A percentile compares a stretch with the other conserved stretches of the same genome.
These are phyloP conservation scores for Hoplodrina blanda DNA, from an alignment of 2,888 invertebrate species.

Conservation along the genomic window DNA sequence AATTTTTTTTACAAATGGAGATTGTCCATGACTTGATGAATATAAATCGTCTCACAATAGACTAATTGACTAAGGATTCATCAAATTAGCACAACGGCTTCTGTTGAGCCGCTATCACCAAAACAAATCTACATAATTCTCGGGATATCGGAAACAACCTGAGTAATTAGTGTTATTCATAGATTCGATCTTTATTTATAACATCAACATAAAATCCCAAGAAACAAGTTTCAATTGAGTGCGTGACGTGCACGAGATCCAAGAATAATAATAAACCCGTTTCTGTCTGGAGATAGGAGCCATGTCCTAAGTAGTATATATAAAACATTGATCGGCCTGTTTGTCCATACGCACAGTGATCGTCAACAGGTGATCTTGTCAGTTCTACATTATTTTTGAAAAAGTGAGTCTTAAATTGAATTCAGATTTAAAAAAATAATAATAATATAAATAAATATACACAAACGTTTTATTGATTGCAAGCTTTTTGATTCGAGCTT, in stretches of 20 bases:
- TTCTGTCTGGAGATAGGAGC: constrained; percentile 41
- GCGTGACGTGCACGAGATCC: constrained; percentile 49
- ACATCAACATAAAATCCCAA: constrained; percentile 20
- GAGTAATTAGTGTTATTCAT: constrained; percentile 17
- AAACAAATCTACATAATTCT: constrained; percentile 11
- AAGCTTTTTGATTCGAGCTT: background rate
- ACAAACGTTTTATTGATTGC: background rate
- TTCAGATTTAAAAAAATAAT: constrained; percentile 1
- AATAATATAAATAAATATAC: constrained; percentile 3
- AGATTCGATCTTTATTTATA: constrained; percentile 10
- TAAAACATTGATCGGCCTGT: constrained; percentile 26
- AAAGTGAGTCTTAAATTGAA: constrained; percentile 33
- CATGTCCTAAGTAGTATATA: constrained; percentile 62
- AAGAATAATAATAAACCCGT: constrained; percentile 57
- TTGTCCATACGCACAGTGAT: constrained; percentile 40
- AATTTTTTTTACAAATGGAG: too few relatives aligned
- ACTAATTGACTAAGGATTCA: background rate
- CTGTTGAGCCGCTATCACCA: background rate
- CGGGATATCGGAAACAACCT: constrained; percentile 3
- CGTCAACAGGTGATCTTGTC: constrained; percentile 36
- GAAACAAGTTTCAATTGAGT: constrained; percentile 11
- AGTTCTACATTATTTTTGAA: background rate
- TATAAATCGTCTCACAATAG: background rate
- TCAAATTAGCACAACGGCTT: background rate
- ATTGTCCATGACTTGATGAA: too few relatives aligned